Evolutionary conservation across 1,140 invertebrate species (phyloP), one percentile per base, ranked within the genome.

Genomic region (Luehdorfia chinensis): DNA sequence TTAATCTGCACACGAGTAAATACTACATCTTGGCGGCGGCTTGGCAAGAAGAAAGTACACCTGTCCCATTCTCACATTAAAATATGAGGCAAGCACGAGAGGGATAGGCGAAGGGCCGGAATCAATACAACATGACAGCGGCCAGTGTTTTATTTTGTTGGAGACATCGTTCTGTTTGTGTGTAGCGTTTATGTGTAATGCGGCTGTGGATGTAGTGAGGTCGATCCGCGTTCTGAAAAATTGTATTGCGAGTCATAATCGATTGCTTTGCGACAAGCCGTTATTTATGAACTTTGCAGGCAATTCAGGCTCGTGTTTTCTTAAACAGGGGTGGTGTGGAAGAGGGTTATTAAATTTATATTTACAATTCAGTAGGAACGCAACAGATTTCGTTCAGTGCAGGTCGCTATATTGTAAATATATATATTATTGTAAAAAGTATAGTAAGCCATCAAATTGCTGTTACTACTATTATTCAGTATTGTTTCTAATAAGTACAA

Each of bases 61-160:
- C 65, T 60, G 63, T 74, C 74, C 47, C 53, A 2, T 37, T 80
- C 69, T 9, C 57, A 45, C 68, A 9, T 50, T 39, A 28, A 4
- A 5, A 16, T 18, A 11, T 33, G 36, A 43, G 37, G 37, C 16
- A 30, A 15, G 72, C 41, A 27, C 16, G 68, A 80, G 33, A 50
- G 61, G 53, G 77, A 81, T 41, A 47, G 50, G 34, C 45, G 50
- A 67, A 62, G 59, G 62, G 59, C 47, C 56, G 66, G 70, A 81
- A 81, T 81, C 77, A 73, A 81, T 81, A 81, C 69, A 60, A 69
- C 60, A 71, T 77, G 73, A 66, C 75, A 70, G 63, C 48, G 56
- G 48, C 33, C 55, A 34, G 25, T 61, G 69, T 77, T 77, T 80
- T 79, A 73, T 75, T 76, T 75, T 68, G 66, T 59, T 59, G 71